Conservation (phyloP, 2,113 vertebrate genomes). For the Bos taurus region ARS-UCD2.0 NC_037344.1:62334501-62335000, state of each 20-base stretch:
- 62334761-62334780: neutral
- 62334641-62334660: neutral
- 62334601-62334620: neutral
- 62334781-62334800: neutral
- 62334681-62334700: neutral
- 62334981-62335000: neutral
- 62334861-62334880: neutral
- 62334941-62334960: neutral
- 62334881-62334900: neutral
- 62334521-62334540: neutral
- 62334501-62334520: too few relatives aligned
- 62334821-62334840: neutral
- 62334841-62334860: neutral
- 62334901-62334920: neutral
- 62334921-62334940: neutral
- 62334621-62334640: fast-evolving
- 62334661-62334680: too few relatives aligned
- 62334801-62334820: neutral
- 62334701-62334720: neutral
- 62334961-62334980: neutral
- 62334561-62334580: neutral
- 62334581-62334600: neutral
- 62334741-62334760: neutral
- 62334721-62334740: neutral
- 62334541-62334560: neutral